These are phyloP conservation scores for Harpalus rubripes DNA, from an alignment of 2,888 invertebrate genomes.

Conservation along the genomic window DNA sequence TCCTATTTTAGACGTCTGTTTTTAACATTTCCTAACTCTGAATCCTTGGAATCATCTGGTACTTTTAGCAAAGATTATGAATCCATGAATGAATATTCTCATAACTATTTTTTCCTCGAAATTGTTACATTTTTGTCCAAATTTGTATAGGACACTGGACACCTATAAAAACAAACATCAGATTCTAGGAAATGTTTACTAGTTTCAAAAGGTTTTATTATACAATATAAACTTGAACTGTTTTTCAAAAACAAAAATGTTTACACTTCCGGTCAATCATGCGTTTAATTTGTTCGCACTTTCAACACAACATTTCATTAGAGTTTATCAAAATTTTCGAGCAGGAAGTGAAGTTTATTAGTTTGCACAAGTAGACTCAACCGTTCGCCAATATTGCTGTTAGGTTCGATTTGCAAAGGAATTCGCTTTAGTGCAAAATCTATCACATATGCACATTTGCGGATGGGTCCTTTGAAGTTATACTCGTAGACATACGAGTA, in stretches of 20 bases:
- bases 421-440: not conserved
- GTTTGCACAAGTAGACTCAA: not conserved
- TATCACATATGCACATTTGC: not conserved
- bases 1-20: too few species aligned
- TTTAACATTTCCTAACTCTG: not conserved
- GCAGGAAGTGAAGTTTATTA: not conserved
- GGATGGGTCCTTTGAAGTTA: not conserved
- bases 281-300: not conserved
- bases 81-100: not conserved
- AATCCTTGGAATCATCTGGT: not conserved
- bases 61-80: not conserved
- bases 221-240: slow-evolving; percentile 39
- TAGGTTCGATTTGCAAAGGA: not conserved
- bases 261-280: slow-evolving; percentile 44
- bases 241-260: slow-evolving; percentile 47
- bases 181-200: slow-evolving; percentile 36
- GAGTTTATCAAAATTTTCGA: not conserved
- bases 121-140: not conserved
- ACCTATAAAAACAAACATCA: slow-evolving; percentile 8
- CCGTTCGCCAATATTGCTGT: not conserved
- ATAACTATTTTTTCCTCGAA: not conserved
- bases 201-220: slow-evolving; percentile 34
- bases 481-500: not conserved
- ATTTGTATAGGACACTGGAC: not conserved
- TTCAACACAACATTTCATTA: slow-evolving; percentile 26